Evolutionary conservation across 2,888 invertebrate genomes (phyloP), one percentile per base, ranked within the genome.

Genomic region (Cordilura impudica): DNA sequence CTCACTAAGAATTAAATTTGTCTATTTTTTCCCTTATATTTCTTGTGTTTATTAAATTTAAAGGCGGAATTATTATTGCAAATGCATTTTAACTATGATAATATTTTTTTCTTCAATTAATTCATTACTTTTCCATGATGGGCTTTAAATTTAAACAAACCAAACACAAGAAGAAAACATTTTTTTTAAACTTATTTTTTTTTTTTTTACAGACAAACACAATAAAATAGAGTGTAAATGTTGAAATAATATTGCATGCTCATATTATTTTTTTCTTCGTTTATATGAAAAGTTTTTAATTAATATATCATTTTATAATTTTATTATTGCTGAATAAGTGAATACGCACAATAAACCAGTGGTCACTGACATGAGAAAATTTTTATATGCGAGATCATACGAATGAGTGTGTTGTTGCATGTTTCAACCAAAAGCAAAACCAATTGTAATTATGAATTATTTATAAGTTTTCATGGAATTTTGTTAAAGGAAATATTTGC

Each of bases 351-450:
- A 31, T 29, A 47, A 12, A 18, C 49, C 31, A 47, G 47, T 63
- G 63, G 63, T 49, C 49, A 63, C 63, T 63, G 63, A 63, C 63
- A 63, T 63, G 63, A 49, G 29, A 29, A 63, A 47, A 26, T 18
- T n/a, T 39, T 2, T 39, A 4, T 39, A 39, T n/a, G n/a, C 12
- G n/a, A n/a, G n/a, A n/a, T n/a, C n/a, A 39, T n/a, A n/a, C 12
- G 35, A 12, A n/a, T 39, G 35, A 39, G 35, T 39, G 35, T 39
- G 35, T 39, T 8, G 12, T 39, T 39, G n/a, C n/a, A n/a, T 12
- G 3, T 4, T 39, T 5, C 21, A 5, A 14, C 21, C 19, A 12
- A n/a, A 43, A 47, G 29, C 19, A 35, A 14, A 39, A 31, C 23
- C 43, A 31, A 63, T 63, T 63, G 19, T 18, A 63, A 58, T 6